Base-by-base conservation (phyloP, 2,797 vertebrate species). In the Vultur gryphus region DNA sequence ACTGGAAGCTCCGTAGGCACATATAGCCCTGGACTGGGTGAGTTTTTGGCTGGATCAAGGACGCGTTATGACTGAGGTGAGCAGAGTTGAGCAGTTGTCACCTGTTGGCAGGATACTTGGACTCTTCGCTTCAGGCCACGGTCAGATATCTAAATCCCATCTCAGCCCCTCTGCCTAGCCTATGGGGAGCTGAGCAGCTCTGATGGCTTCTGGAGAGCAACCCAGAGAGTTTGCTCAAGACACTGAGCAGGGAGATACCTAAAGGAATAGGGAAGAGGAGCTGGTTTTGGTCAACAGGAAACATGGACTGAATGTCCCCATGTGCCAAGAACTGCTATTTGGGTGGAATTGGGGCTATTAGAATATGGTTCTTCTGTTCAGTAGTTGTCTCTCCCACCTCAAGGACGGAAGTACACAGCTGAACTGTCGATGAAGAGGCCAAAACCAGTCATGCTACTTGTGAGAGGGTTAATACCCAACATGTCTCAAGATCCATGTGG, bases 141-240 rank as follows among this genome's bases (percentile, higher is more conserved):
- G 28, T 89, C 71, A 70, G 59, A 66, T 62, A 66, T 21, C 37
- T 87, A 82, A 84, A 85, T 70, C 33, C 39, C 31, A n/a, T 29
- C 39, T 94, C 79, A 86, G 71, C 13, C n/a, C 14, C 18, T 43
- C 61, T 81, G 37, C 29, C 28, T 77, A 52, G 55, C 29, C 15
- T 55, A 6, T 61, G 26, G 43, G 51, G 25, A 82, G 29, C 48
- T 52, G 43, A 19, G 64, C 28, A 82, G 64, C 48, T 83, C 71
- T 91, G 84, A 58, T 2, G 6, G 28, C 61, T 89, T 95, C 85
- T 95, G 72, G 69, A 94, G 64, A 64, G 61, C 37, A 85, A 76
- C 39, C 17, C 48, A 41, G 72, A n/a, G 29, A 41, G 52, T 46
- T 26, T 84, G 71, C 95, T 73, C 37, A 81, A 87, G 88, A 65